Percentiles rank a stretch among this genome's conserved stretches.
Evolutionary conservation across 2,797 vertebrate species (phyloP).

Genomic region (Melanotaenia maccullochi): DNA sequence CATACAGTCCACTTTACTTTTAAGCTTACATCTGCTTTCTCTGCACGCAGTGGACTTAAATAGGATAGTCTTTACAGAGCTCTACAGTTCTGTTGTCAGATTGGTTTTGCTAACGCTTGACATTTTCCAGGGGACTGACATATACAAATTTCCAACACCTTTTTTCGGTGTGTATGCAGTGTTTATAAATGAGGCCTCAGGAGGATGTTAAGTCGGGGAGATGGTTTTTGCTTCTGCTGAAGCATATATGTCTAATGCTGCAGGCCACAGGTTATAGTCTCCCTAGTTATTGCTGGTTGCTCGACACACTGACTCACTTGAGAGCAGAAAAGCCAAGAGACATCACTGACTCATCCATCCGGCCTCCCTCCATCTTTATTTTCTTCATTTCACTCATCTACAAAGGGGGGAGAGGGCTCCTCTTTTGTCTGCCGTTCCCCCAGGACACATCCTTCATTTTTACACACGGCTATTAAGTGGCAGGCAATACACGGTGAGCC

Average conservation of each 20-base stretch:
- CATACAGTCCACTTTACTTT: not conserved
- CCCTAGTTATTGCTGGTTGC: conserved; percentile 31
- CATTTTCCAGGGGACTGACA: conserved; percentile 24
- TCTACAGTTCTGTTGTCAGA: conserved; percentile 16
- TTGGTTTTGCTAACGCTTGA: conserved; percentile 21
- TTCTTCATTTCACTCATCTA: conserved; percentile 29
- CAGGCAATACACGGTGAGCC: not conserved
- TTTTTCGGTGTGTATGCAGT: conserved; percentile 10
- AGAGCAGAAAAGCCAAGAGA: conserved; percentile 46
- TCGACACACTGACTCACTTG: conserved; percentile 22
- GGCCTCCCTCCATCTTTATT: conserved; percentile 12
- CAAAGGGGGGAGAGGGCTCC: not conserved
- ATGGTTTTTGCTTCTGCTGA: conserved; percentile 33
- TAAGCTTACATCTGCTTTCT: not conserved
- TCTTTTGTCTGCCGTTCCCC: conserved; percentile 23
- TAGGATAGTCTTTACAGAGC: not conserved
- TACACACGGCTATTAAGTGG: conserved; percentile 8
- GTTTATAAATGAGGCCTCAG: conserved; percentile 48
- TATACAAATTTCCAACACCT: conserved; percentile 14
- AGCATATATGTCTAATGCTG: conserved; percentile 49
- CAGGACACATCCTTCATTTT: conserved; percentile 9
- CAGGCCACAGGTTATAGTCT: conserved; percentile 53
- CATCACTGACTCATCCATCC: conserved; percentile 50
- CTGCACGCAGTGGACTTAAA: not conserved
- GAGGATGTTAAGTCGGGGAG: conserved; percentile 29